Evolutionary conservation across 1,140 invertebrate genomes (phyloP).

Genomic region (Apocrypta bakeri): DNA sequence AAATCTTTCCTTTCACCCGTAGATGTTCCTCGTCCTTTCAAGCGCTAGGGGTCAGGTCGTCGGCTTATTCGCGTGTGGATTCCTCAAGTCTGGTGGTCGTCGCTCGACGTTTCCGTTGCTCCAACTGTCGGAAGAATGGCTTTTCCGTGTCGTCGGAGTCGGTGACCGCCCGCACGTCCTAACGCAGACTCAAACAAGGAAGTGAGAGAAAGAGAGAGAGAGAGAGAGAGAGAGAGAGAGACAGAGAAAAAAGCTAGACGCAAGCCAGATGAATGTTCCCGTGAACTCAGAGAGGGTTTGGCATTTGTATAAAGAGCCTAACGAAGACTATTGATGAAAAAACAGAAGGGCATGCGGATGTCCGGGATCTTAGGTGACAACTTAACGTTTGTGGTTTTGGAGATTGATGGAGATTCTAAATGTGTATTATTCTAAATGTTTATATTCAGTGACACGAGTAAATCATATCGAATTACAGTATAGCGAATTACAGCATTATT

Average conservation of each 20-base stretch:
- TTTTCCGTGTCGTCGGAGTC: constrained; percentile 67
- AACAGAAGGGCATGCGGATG: not conserved
- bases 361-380: too few species aligned
- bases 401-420: too few species aligned
- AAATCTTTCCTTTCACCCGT: not conserved
- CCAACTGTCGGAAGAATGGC: constrained; percentile 66
- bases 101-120: constrained; percentile 45
- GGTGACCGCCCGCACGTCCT: constrained; percentile 37
- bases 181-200: constrained; percentile 12
- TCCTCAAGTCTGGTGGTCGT: constrained; percentile 26
- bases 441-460: too few species aligned
- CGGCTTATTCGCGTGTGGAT: constrained; percentile 37
- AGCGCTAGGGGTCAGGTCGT: not conserved
- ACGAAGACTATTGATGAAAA: constrained; percentile 31
- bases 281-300: not conserved
- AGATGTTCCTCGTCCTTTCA: constrained; percentile 3
- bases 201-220: too few species aligned
- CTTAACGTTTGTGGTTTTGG: too few species aligned
- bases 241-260: not conserved
- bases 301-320: constrained; percentile 14
- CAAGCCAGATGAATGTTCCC: not conserved
- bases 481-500: too few species aligned
- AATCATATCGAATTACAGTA: too few species aligned
- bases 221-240: not conserved
- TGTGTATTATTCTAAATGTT: too few species aligned